A percentile compares a stretch with the other conserved stretches of the same genome.
Conservation (phyloP, 2,113 vertebrate genomes). For the Hydropotes inermis region DNA sequence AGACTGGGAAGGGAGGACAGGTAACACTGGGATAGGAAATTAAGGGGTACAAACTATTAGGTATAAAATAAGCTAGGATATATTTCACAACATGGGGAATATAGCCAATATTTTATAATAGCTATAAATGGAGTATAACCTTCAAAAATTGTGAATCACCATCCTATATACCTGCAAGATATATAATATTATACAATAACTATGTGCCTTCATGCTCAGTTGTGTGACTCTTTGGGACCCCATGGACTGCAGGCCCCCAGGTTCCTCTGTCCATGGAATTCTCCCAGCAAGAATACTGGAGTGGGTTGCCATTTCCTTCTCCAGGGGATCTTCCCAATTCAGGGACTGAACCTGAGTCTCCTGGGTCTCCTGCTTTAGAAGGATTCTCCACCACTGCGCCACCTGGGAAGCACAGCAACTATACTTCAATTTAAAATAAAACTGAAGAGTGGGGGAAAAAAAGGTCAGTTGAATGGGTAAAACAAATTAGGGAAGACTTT, state of each 20-base stretch:
- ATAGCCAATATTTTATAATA: not conserved
- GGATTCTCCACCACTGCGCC: not conserved
- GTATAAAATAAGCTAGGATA: not conserved
- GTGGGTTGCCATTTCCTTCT: not conserved
- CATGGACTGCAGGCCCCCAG: not conserved
- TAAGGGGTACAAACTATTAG: not conserved
- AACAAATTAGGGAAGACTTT: not conserved
- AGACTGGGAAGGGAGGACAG: not conserved
- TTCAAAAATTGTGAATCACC: not conserved
- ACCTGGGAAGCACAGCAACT: not conserved
- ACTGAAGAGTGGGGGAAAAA: not conserved
- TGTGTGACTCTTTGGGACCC: not conserved
- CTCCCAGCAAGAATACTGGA: not conserved
- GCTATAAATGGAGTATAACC: not conserved
- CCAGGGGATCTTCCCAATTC: not conserved
- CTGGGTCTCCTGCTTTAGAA: not conserved
- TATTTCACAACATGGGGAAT: not conserved
- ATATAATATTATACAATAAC: not conserved
- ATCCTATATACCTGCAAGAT: not conserved
- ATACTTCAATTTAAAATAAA: not conserved
- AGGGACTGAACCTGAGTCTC: not conserved
- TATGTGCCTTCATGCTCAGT: not conserved
- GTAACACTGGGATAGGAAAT: not conserved
- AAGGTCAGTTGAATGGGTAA: not conserved
- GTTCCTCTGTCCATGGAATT: not conserved